Evolutionary conservation across 2,797 vertebrate species (phyloP).

Genomic region (Neosilurus mollespiculum): DNA sequence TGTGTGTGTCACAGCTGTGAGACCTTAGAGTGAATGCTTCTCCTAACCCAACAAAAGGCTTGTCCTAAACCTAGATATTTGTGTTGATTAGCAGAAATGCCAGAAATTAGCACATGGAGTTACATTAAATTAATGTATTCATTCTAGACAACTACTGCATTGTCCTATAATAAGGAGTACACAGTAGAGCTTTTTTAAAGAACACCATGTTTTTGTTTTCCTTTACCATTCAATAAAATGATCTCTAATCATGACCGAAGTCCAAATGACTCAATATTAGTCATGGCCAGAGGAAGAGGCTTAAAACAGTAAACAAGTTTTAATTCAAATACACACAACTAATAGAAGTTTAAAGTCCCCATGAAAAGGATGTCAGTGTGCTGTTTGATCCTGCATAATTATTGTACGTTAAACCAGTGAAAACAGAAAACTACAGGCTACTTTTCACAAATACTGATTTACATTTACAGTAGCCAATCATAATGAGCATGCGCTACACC

Average conservation of each 20-base stretch:
- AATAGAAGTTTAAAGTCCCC: neutral
- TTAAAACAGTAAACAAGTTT: slow-evolving; percentile 22
- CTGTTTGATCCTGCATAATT: too few relatives aligned
- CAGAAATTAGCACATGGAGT: neutral
- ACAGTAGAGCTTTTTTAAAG: neutral
- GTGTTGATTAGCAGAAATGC: slow-evolving; percentile 65
- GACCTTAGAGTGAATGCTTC: slow-evolving; percentile 70
- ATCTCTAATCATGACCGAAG: slow-evolving; percentile 6
- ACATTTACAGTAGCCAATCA: too few relatives aligned
- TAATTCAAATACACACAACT: slow-evolving; percentile 4
- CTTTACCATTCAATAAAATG: neutral
- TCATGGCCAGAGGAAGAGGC: slow-evolving; percentile 8
- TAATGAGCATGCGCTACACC: too few relatives aligned
- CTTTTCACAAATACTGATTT: too few relatives aligned
- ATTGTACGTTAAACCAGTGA: too few relatives aligned
- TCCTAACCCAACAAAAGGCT: slow-evolving; percentile 70
- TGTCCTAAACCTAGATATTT: slow-evolving; percentile 71
- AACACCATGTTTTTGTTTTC: neutral
- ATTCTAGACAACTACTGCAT: neutral
- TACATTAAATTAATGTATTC: neutral
- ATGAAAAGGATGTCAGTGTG: too few relatives aligned
- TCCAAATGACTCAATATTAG: slow-evolving; percentile 28
- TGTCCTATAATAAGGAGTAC: neutral
- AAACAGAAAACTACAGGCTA: too few relatives aligned
- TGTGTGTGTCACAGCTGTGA: slow-evolving; percentile 73